These are phyloP conservation scores for Drosophila virilis DNA, from an alignment of 1,140 invertebrate genomes.

Conservation along the genomic window DNA sequence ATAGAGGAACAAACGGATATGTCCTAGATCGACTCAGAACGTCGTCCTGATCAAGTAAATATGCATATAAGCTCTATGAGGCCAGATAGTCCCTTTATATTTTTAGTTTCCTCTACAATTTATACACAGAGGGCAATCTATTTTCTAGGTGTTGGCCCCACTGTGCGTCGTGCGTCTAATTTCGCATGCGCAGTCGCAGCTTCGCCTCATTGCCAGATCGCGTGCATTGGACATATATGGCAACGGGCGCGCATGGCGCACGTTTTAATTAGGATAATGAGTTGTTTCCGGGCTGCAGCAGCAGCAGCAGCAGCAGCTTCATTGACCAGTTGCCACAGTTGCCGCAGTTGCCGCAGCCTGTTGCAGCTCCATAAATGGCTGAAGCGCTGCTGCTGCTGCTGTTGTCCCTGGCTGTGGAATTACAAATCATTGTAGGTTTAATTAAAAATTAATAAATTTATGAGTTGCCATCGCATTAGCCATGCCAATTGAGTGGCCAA, in stretches of 20 bases:
- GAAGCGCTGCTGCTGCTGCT: constrained; percentile 18
- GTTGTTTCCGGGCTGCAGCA: constrained; percentile 77
- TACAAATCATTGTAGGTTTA: constrained; percentile 81
- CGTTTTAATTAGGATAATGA: constrained; percentile 84
- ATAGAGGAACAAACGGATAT: no score
- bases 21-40: no score
- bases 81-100: no score
- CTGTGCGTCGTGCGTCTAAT: constrained; percentile 50
- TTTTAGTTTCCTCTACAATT: no score
- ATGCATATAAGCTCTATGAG: no score
- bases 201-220: constrained; percentile 76
- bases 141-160: no score
- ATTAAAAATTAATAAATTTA: constrained; percentile 83
- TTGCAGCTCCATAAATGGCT: constrained; percentile 60
- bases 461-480: constrained; percentile 80
- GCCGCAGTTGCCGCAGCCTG: constrained; percentile 11
- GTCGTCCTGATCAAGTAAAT: no score
- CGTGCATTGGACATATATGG: constrained; percentile 81
- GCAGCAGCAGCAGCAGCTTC: constrained; percentile 28
- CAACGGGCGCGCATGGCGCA: constrained; percentile 78
- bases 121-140: no score
- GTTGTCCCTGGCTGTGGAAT: constrained; percentile 48
- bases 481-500: constrained; percentile 73
- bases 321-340: constrained; percentile 33
- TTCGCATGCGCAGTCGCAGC: constrained; percentile 70